phyloP scores from a whole-genome alignment of 2,797 vertebrate genomes.

The Etheostoma nigrum region DNA sequence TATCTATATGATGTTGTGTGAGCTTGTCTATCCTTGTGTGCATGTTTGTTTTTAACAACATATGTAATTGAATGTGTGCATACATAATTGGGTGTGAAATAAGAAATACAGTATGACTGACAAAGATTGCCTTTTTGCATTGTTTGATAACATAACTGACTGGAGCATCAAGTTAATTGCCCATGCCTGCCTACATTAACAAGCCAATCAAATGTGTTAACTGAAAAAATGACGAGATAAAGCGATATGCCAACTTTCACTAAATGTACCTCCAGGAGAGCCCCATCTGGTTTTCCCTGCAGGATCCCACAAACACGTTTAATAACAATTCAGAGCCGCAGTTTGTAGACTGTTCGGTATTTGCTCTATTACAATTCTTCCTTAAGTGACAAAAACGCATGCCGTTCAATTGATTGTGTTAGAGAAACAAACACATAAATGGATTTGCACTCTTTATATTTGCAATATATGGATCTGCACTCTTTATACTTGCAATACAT shows the following conservation, averaged over 20 bases:
- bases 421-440: neutral
- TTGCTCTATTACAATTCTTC: slow-evolving; percentile 17
- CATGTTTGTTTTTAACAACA: no score
- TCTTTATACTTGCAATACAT: neutral
- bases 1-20: neutral
- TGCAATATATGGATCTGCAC: neutral
- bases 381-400: slow-evolving; percentile 1
- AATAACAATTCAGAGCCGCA: slow-evolving; percentile 23
- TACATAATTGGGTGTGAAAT: slow-evolving; percentile 52
- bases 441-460: neutral
- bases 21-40: neutral
- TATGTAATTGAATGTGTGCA: neutral
- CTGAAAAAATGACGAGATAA: slow-evolving; percentile 36
- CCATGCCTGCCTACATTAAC: slow-evolving; percentile 25
- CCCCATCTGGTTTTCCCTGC: slow-evolving; percentile 28
- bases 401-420: neutral
- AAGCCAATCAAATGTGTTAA: slow-evolving; percentile 47
- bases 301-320: slow-evolving; percentile 33
- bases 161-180: slow-evolving; percentile 33
- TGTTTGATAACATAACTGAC: slow-evolving; percentile 29
- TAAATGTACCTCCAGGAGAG: slow-evolving; percentile 28
- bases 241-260: slow-evolving; percentile 12
- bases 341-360: slow-evolving; percentile 17
- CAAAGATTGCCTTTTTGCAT: slow-evolving; percentile 21
- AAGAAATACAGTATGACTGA: neutral